Conservation (phyloP, 2,888 invertebrate species). For the Magallana nippona region DNA sequence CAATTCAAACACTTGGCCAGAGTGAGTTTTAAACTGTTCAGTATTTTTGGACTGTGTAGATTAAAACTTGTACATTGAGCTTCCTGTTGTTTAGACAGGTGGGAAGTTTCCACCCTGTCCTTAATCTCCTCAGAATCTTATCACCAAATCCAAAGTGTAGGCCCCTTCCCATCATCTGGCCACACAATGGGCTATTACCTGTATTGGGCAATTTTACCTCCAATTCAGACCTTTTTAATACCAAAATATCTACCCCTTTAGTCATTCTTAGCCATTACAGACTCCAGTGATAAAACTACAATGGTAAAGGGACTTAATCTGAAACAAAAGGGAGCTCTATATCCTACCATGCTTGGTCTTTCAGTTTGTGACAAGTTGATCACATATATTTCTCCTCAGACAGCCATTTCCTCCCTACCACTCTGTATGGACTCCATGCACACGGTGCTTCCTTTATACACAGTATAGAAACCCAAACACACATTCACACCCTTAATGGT, state of each 20-base stretch:
- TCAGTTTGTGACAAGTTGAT: background rate
- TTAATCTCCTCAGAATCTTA: background rate
- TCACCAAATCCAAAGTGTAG: background rate
- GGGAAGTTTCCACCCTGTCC: background rate
- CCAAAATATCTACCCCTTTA: background rate
- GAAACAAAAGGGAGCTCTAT: background rate
- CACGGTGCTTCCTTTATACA: too few relatives aligned
- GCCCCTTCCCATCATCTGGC: background rate
- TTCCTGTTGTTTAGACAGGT: constrained; percentile 14
- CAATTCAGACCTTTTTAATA: too few relatives aligned
- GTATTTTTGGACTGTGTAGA: constrained; percentile 20
- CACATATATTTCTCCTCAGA: background rate
- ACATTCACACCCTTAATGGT: background rate
- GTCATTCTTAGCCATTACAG: background rate
- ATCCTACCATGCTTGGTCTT: background rate
- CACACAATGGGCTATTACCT: background rate
- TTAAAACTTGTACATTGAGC: constrained; percentile 1
- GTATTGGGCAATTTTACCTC: background rate
- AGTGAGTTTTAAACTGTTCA: background rate
- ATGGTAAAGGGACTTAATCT: background rate
- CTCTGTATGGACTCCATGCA: background rate
- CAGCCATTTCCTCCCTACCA: background rate
- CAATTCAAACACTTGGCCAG: constrained; percentile 22
- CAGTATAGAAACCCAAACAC: background rate
- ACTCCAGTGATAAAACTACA: background rate